phyloP scores from a whole-genome alignment of 2,888 invertebrate species.

The Napeogenes sylphis region DNA sequence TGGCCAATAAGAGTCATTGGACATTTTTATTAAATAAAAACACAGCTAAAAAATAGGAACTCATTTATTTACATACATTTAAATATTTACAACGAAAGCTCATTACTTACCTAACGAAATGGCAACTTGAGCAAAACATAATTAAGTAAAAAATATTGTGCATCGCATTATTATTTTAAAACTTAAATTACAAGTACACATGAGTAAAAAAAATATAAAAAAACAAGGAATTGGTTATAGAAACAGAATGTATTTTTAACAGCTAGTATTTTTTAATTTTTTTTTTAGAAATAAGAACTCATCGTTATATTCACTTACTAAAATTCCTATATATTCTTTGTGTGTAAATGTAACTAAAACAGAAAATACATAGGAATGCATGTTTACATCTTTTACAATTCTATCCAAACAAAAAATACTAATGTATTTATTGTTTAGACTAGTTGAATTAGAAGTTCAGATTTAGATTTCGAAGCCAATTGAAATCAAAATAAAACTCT shows the following conservation, averaged over 20 bases:
- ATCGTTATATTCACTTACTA: too few relatives aligned
- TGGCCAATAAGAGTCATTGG: too few relatives aligned
- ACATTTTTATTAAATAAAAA: conserved; percentile 42
- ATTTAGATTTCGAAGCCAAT: conserved; percentile 26
- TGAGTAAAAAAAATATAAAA: conserved; percentile 22
- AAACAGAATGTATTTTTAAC: background rate
- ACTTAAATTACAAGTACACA: conserved; percentile 25
- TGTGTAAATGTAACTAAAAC: too few relatives aligned
- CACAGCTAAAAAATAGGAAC: conserved; percentile 68
- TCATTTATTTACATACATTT: conserved; percentile 70
- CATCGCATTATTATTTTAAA: conserved; percentile 37
- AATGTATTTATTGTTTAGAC: background rate
- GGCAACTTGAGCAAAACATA: conserved; percentile 71
- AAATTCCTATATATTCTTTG: too few relatives aligned
- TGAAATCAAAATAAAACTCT: conserved; percentile 33
- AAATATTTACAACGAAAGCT: conserved; percentile 59
- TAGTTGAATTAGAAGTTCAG: conserved; percentile 3
- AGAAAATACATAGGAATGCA: too few relatives aligned
- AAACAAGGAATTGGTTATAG: conserved; percentile 18
- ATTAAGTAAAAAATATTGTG: conserved; percentile 46
- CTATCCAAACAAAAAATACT: conserved; percentile 20
- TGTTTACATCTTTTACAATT: background rate
- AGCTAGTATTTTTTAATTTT: background rate
- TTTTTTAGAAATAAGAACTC: too few relatives aligned
- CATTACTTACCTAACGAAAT: conserved; percentile 52